A percentile compares a stretch with the other conserved stretches of the same genome.
Evolutionary conservation across 2,888 invertebrate genomes (phyloP).

Genomic region (Lathronympha strigana): DNA sequence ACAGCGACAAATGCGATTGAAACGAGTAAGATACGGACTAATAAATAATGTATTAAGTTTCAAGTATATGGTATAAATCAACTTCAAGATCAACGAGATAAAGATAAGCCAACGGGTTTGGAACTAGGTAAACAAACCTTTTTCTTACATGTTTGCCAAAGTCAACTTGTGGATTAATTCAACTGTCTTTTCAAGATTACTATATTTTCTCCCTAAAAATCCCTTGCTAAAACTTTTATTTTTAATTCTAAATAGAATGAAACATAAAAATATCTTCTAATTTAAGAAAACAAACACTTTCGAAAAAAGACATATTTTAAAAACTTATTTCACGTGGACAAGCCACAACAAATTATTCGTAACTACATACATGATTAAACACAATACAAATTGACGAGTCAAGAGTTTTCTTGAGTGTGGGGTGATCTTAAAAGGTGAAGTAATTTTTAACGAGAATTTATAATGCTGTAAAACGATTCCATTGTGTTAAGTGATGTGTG

Average conservation of each 20-base stretch:
- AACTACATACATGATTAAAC: too few relatives aligned
- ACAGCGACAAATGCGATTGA: constrained; percentile 12
- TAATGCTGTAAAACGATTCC: constrained; percentile 27
- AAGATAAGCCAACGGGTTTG: constrained; percentile 15
- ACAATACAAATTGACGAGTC: neutral
- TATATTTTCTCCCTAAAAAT: too few relatives aligned
- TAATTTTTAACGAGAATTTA: constrained; percentile 34
- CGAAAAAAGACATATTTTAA: too few relatives aligned
- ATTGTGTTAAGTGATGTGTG: constrained; percentile 41
- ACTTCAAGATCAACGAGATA: constrained; percentile 20
- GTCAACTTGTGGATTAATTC: constrained; percentile 5
- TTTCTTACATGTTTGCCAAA: constrained; percentile 7
- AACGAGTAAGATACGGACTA: constrained; percentile 16
- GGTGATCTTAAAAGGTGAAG: constrained; percentile 13
- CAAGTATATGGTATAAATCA: constrained; percentile 30
- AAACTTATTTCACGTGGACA: too few relatives aligned
- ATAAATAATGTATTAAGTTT: constrained; percentile 38
- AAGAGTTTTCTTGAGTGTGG: neutral
- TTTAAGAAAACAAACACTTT: too few relatives aligned
- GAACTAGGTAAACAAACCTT: neutral
- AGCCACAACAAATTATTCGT: too few relatives aligned
- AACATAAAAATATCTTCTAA: too few relatives aligned
- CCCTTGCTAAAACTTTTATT: too few relatives aligned
- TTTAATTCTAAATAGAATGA: too few relatives aligned
- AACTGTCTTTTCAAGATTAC: neutral